Evolutionary conservation across 1,140 invertebrate genomes (phyloP).

Genomic region (Drosophila kikkawai): DNA sequence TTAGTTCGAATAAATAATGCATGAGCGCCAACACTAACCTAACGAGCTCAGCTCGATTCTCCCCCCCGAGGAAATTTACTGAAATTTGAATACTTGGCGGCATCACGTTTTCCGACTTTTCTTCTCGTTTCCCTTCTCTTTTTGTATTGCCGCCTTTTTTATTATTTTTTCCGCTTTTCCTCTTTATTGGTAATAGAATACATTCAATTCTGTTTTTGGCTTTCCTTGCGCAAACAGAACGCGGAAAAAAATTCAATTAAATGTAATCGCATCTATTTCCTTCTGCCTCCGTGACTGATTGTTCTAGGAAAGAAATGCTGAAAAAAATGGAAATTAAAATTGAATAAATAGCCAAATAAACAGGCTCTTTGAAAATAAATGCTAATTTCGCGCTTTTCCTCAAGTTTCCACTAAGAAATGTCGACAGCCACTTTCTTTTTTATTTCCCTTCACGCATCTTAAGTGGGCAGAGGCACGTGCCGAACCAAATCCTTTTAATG

Average conservation of each 20-base stretch:
- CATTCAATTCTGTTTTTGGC: constrained; percentile 57
- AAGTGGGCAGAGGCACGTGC: constrained; percentile 58
- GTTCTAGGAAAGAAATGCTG: constrained; percentile 18
- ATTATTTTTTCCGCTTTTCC: constrained; percentile 54
- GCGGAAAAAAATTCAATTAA: constrained; percentile 76
- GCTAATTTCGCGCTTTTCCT: constrained; percentile 70
- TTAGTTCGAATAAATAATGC: constrained; percentile 73
- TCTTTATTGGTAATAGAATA: constrained; percentile 71
- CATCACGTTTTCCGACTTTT: constrained; percentile 72
- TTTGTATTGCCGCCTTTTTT: constrained; percentile 52
- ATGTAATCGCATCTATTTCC: constrained; percentile 79
- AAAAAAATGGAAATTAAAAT: constrained; percentile 64
- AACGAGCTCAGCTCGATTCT: constrained; percentile 16
- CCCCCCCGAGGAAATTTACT: neutral
- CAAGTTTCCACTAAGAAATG: constrained; percentile 59
- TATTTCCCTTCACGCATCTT: constrained; percentile 21
- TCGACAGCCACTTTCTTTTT: constrained; percentile 17
- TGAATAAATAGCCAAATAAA: constrained; percentile 81
- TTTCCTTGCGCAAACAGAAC: constrained; percentile 44
- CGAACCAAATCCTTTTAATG: constrained; percentile 77
- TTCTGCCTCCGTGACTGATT: constrained; percentile 70
- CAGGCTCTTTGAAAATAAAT: constrained; percentile 71
- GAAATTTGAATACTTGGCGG: constrained; percentile 75
- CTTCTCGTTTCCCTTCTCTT: constrained; percentile 10
- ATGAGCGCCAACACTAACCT: constrained; percentile 44